These are phyloP conservation scores for Aphaenogaster floridana DNA, from an alignment of 1,140 invertebrate species.

Conservation along the genomic window DNA sequence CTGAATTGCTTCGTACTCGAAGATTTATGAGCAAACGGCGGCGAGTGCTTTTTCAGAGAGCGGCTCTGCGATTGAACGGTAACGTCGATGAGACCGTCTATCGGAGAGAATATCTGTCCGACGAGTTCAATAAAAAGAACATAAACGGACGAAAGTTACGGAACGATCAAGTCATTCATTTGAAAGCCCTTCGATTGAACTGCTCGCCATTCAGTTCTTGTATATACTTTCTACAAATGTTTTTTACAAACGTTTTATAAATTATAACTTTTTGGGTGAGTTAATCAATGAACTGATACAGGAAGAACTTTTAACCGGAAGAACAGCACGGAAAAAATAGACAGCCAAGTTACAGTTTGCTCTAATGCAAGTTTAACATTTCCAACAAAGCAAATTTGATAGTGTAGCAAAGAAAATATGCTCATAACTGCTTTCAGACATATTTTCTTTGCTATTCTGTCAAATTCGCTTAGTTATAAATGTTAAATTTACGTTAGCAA, in stretches of 20 bases:
- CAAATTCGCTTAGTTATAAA: too few species aligned
- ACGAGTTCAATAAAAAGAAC: background rate
- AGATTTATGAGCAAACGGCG: conserved; percentile 34
- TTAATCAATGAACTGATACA: background rate
- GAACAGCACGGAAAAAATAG: too few species aligned
- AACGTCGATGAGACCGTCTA: background rate
- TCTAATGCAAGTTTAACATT: too few species aligned
- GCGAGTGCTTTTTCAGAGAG: conserved; percentile 38
- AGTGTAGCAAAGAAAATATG: too few species aligned
- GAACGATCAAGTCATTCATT: background rate
- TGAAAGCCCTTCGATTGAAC: background rate
- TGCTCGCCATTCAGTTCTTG: background rate
- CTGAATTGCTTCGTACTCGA: conserved; percentile 47
- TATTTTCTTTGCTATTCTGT: too few species aligned
- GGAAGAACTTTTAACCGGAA: too few species aligned
- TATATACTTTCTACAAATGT: conserved; percentile 7
- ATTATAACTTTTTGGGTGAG: background rate
- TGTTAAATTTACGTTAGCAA: too few species aligned
- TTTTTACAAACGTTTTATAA: background rate
- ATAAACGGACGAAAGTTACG: conserved; percentile 6
- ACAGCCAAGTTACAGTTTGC: too few species aligned
- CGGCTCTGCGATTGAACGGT: background rate
- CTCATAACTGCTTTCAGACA: too few species aligned
- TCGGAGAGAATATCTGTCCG: background rate
- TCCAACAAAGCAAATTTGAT: too few species aligned